A percentile compares a stretch with the other conserved stretches of the same genome.
Evolutionary conservation across 2,888 invertebrate species (phyloP).

Genomic region (Amphipyra tragopoginis): DNA sequence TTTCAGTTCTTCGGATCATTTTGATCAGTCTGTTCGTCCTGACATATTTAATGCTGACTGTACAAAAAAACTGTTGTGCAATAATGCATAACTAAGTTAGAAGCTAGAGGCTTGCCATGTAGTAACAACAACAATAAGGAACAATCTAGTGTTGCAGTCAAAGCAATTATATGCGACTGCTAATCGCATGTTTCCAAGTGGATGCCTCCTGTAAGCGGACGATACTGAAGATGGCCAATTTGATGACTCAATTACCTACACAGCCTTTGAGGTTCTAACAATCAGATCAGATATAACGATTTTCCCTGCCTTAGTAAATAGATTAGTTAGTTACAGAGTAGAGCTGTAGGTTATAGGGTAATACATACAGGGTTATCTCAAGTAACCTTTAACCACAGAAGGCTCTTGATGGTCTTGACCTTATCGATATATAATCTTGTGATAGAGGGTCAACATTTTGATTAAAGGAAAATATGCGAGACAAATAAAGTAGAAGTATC

Average conservation of each 20-base stretch:
- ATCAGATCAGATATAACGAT: slow-evolving; percentile 39
- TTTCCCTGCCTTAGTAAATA: slow-evolving; percentile 27
- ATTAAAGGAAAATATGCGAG: slow-evolving; percentile 15
- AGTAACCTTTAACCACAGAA: slow-evolving; percentile 45
- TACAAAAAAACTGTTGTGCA: too few relatives aligned
- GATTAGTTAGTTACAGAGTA: slow-evolving; percentile 22
- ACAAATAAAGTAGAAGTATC: slow-evolving; percentile 17
- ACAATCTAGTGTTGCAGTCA: slow-evolving; percentile 5
- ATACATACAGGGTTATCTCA: slow-evolving; percentile 33
- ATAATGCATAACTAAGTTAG: too few relatives aligned
- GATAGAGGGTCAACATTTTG: slow-evolving; percentile 19
- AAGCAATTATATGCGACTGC: slow-evolving; percentile 10
- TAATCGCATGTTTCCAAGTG: slow-evolving; percentile 20
- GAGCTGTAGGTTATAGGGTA: slow-evolving; percentile 17
- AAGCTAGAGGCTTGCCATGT: neutral
- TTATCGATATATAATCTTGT: slow-evolving; percentile 28
- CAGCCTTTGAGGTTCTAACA: slow-evolving; percentile 33
- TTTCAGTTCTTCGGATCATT: too few relatives aligned
- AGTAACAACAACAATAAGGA: neutral
- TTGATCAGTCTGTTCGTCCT: too few relatives aligned
- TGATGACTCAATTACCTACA: slow-evolving; percentile 43
- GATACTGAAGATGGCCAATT: slow-evolving; percentile 34
- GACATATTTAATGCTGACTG: too few relatives aligned
- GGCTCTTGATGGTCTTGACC: slow-evolving; percentile 24
- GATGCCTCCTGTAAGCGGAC: slow-evolving; percentile 20